A percentile compares a stretch with the other conserved stretches of the same genome.
Conservation (phyloP, 2,797 vertebrate species). For the Pelobates cultripes region DNA sequence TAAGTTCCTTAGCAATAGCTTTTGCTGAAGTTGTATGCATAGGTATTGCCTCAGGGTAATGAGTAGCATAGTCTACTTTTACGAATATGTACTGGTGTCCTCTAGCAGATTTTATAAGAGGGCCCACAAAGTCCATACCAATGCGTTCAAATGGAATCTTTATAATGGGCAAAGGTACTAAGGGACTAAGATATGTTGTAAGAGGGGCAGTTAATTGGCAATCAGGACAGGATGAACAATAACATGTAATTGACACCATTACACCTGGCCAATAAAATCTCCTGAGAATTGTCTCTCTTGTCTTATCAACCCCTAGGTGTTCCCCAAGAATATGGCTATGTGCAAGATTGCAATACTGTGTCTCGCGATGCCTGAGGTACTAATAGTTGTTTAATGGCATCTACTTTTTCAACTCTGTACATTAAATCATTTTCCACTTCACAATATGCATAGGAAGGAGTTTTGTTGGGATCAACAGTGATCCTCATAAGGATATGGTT, state of each 20-base stretch:
- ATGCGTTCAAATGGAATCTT: background rate
- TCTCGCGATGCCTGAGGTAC: background rate
- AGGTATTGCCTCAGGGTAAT: too few species aligned
- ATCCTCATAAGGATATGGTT: background rate
- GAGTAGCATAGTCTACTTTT: background rate
- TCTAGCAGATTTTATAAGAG: background rate
- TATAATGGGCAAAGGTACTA: background rate
- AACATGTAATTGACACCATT: background rate
- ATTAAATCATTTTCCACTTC: background rate
- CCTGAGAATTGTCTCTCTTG: background rate
- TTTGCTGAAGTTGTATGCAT: background rate
- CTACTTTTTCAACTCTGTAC: background rate
- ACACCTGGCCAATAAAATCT: background rate
- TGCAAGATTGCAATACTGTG: background rate
- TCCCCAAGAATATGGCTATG: background rate
- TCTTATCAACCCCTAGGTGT: background rate
- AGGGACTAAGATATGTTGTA: background rate
- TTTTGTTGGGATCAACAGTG: background rate
- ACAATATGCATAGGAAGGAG: background rate
- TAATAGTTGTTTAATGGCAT: background rate
- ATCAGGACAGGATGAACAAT: background rate
- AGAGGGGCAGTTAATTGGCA: background rate
- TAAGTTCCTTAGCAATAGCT: background rate
- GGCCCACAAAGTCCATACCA: background rate
- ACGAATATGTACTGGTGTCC: background rate